A percentile compares a stretch with the other conserved stretches of the same genome.
Evolutionary conservation across 2,888 invertebrate genomes (phyloP).

Genomic region (Acronicta psi): DNA sequence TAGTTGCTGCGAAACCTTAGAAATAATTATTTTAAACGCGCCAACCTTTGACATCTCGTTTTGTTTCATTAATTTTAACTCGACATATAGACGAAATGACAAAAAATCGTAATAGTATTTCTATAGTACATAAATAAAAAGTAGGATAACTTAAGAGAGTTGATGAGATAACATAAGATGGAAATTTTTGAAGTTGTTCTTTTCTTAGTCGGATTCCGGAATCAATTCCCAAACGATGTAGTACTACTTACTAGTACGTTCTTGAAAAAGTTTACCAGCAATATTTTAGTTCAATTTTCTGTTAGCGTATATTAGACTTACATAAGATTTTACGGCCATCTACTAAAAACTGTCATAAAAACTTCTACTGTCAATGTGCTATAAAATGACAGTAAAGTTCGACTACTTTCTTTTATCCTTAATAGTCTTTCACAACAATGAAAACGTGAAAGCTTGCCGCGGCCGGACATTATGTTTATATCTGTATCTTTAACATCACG

Average conservation of each 20-base stretch:
- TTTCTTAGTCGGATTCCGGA: background rate
- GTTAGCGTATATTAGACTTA: constrained; percentile 64
- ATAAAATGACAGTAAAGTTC: constrained; percentile 74
- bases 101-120: too few relatives aligned
- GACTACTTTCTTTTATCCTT: constrained; percentile 68
- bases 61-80: too few relatives aligned
- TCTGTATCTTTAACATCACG: constrained; percentile 41
- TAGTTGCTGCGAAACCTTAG: background rate
- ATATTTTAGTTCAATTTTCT: constrained; percentile 54
- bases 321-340: constrained; percentile 67
- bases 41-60: too few relatives aligned
- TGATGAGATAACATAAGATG: too few relatives aligned
- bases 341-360: constrained; percentile 75
- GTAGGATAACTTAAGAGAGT: too few relatives aligned
- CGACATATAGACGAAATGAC: too few relatives aligned
- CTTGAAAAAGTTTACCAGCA: constrained; percentile 16
- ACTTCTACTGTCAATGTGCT: constrained; percentile 72
- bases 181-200: too few relatives aligned
- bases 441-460: constrained; percentile 56
- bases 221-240: constrained; percentile 29
- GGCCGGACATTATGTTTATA: constrained; percentile 52
- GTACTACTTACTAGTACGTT: background rate
- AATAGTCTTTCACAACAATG: constrained; percentile 64
- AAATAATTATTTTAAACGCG: too few relatives aligned
- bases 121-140: too few relatives aligned